Evolutionary conservation across 2,797 vertebrate species (phyloP).

Genomic region (Oreortyx pictus): DNA sequence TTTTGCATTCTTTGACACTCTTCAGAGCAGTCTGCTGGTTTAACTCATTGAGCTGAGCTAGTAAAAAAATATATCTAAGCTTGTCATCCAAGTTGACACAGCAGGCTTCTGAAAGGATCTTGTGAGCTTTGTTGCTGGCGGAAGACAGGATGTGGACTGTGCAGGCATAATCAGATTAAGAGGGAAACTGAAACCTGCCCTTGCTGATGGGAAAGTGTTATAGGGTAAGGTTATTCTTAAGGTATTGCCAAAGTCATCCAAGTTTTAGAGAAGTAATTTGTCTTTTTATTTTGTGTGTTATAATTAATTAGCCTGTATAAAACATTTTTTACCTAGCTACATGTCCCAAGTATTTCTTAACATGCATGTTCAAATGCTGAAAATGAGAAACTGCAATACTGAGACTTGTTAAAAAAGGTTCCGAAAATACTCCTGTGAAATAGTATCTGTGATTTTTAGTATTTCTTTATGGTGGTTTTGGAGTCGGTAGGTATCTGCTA

Average conservation of each 20-base stretch:
- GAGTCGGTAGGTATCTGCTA: not conserved
- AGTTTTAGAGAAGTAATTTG: not conserved
- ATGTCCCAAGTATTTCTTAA: not conserved
- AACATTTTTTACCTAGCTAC: not conserved
- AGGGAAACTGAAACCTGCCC: not conserved
- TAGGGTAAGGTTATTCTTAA: not conserved
- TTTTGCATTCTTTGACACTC: accelerated
- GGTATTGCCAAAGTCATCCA: not conserved
- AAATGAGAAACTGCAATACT: not conserved
- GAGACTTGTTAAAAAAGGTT: not conserved
- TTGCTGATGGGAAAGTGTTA: not conserved
- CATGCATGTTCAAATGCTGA: not conserved
- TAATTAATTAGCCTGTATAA: not conserved
- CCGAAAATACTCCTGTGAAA: not conserved
- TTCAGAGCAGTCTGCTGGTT: not conserved
- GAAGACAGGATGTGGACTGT: not conserved
- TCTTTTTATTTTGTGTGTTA: not conserved
- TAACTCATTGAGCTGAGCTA: not conserved
- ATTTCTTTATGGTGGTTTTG: not conserved
- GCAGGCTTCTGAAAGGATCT: not conserved
- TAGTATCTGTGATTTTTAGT: not conserved
- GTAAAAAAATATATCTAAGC: not conserved
- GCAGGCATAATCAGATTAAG: not conserved
- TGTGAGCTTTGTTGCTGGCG: not conserved
- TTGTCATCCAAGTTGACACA: not conserved